Conservation (phyloP, 2,113 vertebrate species). For the Phoxinus phoxinus region DNA sequence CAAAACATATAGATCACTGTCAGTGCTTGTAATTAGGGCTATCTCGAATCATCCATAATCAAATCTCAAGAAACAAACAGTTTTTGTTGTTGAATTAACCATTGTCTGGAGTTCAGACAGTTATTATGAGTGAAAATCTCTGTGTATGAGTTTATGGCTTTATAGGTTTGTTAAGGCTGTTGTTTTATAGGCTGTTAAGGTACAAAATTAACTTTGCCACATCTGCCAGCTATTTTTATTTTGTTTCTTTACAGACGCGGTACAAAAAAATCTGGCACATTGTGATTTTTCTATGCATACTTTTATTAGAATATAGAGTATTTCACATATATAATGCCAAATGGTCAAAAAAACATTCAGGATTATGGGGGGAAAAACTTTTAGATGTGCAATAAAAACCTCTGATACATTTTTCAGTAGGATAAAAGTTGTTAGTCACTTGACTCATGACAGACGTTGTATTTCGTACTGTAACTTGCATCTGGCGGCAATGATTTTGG, state of each 20-base stretch:
- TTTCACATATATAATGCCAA: background rate
- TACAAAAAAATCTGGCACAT: background rate
- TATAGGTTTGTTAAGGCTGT: background rate
- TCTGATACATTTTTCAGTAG: background rate
- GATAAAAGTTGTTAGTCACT: background rate
- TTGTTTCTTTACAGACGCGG: too few species aligned
- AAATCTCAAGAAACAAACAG: slow-evolving; percentile 3
- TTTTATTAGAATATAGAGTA: background rate
- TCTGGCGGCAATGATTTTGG: background rate
- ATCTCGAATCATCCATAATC: slow-evolving; percentile 24
- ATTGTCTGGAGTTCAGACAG: background rate
- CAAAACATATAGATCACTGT: slow-evolving; percentile 52
- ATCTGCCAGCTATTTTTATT: background rate
- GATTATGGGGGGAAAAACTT: background rate
- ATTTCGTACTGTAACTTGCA: background rate
- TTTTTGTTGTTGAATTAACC: slow-evolving; percentile 5
- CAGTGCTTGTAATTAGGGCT: slow-evolving; percentile 50
- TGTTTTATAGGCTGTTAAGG: background rate
- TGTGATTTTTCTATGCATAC: background rate
- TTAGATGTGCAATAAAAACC: background rate
- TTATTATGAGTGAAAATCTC: background rate
- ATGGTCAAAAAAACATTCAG: background rate
- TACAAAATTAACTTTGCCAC: background rate
- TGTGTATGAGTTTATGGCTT: background rate
- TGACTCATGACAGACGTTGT: background rate